Conservation (phyloP, 2,113 vertebrate genomes). For the Saccopteryx leptura region DNA sequence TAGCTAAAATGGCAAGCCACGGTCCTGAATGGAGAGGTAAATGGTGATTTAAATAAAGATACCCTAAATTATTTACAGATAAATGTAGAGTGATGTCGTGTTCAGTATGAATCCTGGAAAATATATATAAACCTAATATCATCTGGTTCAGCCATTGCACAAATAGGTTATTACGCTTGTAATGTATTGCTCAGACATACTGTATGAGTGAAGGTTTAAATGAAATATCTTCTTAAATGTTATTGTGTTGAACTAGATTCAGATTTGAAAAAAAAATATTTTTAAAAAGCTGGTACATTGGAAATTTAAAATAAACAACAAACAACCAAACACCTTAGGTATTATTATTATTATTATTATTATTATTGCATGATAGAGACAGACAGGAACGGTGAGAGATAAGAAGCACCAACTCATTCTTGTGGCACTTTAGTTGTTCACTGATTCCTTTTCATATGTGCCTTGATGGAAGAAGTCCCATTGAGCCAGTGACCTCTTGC, state of each 20-base stretch:
- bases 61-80: conserved; percentile 19
- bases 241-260: conserved; percentile 42
- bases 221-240: conserved; percentile 18
- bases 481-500: too few species aligned
- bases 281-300: neutral
- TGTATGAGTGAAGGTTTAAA: neutral
- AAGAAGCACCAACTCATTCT: too few species aligned
- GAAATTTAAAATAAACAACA: conserved; percentile 70
- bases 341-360: too few species aligned
- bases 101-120: neutral
- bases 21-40: neutral
- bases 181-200: neutral
- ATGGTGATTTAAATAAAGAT: conserved; percentile 19
- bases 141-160: neutral
- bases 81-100: neutral
- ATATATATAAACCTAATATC: neutral
- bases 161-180: neutral
- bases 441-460: too few species aligned
- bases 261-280: conserved; percentile 11
- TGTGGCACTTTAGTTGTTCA: too few species aligned
- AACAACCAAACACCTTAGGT: conserved; percentile 40
- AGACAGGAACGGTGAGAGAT: too few species aligned
- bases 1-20: conserved; percentile 4
- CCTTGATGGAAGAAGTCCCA: too few species aligned
- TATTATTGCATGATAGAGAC: too few species aligned